These are phyloP conservation scores for Eupithecia exiguata DNA, from an alignment of 2,888 invertebrate genomes.

Conservation along the genomic window DNA sequence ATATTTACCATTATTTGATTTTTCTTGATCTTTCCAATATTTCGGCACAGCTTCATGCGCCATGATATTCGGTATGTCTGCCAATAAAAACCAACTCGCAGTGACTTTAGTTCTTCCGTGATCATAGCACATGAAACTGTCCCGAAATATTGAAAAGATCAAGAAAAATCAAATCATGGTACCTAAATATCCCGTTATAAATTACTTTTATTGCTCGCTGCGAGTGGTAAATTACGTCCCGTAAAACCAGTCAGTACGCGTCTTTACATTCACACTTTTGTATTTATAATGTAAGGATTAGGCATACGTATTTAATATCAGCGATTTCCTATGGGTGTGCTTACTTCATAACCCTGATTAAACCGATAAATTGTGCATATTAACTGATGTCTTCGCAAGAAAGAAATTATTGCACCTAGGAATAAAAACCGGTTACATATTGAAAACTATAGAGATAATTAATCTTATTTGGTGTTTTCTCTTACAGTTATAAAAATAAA, in stretches of 20 bases:
- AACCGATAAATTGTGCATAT: conserved; percentile 49
- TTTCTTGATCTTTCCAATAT: too few relatives aligned
- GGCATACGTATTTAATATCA: conserved; percentile 35
- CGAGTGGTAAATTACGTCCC: neutral
- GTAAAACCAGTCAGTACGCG: too few relatives aligned
- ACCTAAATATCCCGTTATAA: too few relatives aligned
- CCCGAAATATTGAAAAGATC: too few relatives aligned
- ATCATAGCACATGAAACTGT: too few relatives aligned
- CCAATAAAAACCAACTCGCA: too few relatives aligned
- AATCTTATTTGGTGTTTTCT: conserved; percentile 63
- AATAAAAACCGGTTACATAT: conserved; percentile 21
- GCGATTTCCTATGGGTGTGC: conserved; percentile 39
- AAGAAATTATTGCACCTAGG: conserved; percentile 25
- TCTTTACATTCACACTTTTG: neutral
- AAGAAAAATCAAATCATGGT: too few relatives aligned
- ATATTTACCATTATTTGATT: too few relatives aligned
- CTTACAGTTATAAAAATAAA: conserved; percentile 54
- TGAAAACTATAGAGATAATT: conserved; percentile 22
- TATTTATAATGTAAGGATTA: neutral
- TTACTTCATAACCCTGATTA: conserved; percentile 40
- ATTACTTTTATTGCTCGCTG: neutral
- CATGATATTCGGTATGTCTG: too few relatives aligned
- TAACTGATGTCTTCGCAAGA: conserved; percentile 41
- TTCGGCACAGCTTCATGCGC: too few relatives aligned
- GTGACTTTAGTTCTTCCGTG: too few relatives aligned